A percentile compares a stretch with the other conserved stretches of the same genome.
Conservation (phyloP, 2,888 invertebrate genomes). For the Scrobipalpa costella region DNA sequence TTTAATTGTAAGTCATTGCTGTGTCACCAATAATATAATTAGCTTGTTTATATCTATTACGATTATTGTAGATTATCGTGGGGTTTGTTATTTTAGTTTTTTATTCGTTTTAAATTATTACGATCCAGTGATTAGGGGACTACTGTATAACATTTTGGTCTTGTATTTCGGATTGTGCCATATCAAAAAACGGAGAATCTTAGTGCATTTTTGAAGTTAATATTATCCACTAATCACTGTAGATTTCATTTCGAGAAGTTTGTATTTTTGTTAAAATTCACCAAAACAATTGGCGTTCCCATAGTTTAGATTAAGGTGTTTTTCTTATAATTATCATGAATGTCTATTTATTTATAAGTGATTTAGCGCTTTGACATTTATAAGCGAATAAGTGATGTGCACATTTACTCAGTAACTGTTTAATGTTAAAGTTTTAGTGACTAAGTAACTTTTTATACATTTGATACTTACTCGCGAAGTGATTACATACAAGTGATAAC, state of each 20-base stretch:
- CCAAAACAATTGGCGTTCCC: conserved; percentile 54
- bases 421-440: conserved; percentile 70
- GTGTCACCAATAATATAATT: conserved; percentile 79
- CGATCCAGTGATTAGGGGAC: conserved; percentile 62
- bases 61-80: conserved; percentile 59
- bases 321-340: conserved; percentile 71
- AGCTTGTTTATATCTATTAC: conserved; percentile 67
- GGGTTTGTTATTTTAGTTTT: conserved; percentile 48
- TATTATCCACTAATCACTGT: conserved; percentile 62
- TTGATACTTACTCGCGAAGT: conserved; percentile 80
- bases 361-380: conserved; percentile 67
- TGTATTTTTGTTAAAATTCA: conserved; percentile 44
- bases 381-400: conserved; percentile 69
- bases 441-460: conserved; percentile 69
- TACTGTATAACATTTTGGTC: conserved; percentile 22
- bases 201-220: conserved; percentile 39
- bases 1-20: conserved; percentile 73
- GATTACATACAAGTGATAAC: conserved; percentile 79
- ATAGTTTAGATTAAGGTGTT: conserved; percentile 66
- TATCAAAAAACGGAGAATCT: conserved; percentile 56
- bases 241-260: conserved; percentile 35
- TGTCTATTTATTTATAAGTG: conserved; percentile 76
- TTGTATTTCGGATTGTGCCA: conserved; percentile 60
- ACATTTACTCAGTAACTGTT: conserved; percentile 73
- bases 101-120: conserved; percentile 46